A percentile compares a stretch with the other conserved stretches of the same genome.
Conservation (phyloP, 2,113 vertebrate genomes). For the Butorides virescens region DNA sequence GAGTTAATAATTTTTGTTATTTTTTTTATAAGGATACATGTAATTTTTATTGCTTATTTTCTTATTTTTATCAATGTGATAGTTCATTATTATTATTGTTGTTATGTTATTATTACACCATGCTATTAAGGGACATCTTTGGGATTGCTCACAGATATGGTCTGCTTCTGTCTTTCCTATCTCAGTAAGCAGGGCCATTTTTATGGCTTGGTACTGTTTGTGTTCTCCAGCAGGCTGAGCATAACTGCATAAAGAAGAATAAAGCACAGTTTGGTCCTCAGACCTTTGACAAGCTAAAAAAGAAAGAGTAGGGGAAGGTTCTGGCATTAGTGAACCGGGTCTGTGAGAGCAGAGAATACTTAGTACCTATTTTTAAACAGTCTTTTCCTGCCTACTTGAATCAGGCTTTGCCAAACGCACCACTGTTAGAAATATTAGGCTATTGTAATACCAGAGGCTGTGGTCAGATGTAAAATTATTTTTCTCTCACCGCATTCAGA, state of each 20-base stretch:
- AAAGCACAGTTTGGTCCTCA: not conserved
- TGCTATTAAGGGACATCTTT: not conserved
- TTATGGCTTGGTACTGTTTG: not conserved
- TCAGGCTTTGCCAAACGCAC: not conserved
- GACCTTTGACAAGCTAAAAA: not conserved
- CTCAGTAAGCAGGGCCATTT: not conserved
- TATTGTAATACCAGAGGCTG: not conserved
- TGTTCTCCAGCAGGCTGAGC: not conserved
- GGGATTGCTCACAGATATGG: not conserved
- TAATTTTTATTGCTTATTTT: not conserved
- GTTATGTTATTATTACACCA: not conserved
- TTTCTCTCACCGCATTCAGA: not conserved
- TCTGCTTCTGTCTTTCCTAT: not conserved
- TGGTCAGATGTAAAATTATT: conserved; percentile 13
- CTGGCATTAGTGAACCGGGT: not conserved
- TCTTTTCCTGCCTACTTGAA: not conserved
- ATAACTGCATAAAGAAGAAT: not conserved
- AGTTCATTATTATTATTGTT: not conserved
- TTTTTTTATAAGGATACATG: not conserved
- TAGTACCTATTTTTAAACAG: not conserved
- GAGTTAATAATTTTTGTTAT: not conserved
- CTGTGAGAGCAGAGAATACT: not conserved
- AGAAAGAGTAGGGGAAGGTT: not conserved
- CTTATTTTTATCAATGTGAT: not conserved
- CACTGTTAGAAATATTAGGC: conserved; percentile 14